A percentile compares a stretch with the other conserved stretches of the same genome.
phyloP scores from a whole-genome alignment of 2,797 vertebrate species.

The Pseudochirops cupreus region DNA sequence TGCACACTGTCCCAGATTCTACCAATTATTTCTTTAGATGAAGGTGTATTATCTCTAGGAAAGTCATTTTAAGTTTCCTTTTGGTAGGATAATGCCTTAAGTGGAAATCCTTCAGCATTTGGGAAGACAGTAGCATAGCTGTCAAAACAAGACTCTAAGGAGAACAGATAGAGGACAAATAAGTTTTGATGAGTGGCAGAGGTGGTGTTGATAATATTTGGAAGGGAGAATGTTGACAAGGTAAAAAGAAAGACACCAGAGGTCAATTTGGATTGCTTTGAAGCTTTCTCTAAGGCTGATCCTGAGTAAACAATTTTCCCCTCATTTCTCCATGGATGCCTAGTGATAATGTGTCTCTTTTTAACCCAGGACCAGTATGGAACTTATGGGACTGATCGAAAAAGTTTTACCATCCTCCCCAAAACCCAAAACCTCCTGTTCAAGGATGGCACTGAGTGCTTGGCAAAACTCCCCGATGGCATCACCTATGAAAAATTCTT shows the following conservation, averaged over 20 bases:
- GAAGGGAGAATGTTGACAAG: background rate
- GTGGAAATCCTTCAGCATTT: background rate
- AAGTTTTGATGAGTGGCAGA: background rate
- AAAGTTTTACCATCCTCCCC: constrained; percentile 87
- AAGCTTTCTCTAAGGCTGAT: background rate
- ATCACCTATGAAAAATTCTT: constrained; percentile 84
- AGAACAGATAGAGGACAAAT: background rate
- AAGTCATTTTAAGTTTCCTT: background rate
- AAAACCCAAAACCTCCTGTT: constrained; percentile 91
- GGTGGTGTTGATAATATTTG: background rate
- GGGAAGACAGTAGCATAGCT: background rate
- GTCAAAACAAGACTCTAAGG: background rate
- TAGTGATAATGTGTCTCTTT: background rate
- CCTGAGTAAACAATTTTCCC: background rate
- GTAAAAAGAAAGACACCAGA: background rate
- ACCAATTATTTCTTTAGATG: background rate
- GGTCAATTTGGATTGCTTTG: background rate
- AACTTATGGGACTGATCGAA: accelerated
- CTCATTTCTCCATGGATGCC: background rate
- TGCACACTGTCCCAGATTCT: background rate
- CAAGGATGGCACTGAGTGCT: constrained; percentile 93
- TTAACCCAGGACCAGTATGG: constrained; percentile 83
- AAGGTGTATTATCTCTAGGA: background rate
- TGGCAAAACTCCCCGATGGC: constrained; percentile 82
- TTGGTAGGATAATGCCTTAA: background rate